These are phyloP conservation scores for Branchinecta sandiegonensis DNA, from an alignment of 2,888 invertebrate species.

Conservation along the genomic window DNA sequence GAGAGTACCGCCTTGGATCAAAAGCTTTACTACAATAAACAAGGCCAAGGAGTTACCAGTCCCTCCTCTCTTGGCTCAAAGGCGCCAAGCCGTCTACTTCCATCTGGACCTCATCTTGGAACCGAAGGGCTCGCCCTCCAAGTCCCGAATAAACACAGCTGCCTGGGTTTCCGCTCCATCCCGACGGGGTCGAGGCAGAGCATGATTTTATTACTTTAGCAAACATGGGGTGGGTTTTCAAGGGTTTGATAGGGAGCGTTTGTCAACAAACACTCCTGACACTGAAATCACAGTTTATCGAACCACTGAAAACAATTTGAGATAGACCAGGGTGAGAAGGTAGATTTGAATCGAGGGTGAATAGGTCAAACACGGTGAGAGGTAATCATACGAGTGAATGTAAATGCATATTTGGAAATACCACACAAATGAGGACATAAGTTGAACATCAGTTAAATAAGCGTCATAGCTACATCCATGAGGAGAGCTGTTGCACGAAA, in stretches of 20 bases:
- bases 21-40: neutral
- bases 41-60: neutral
- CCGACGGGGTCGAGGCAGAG: neutral
- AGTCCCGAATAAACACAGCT: constrained; percentile 11
- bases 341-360: no score
- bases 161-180: neutral
- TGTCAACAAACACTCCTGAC: constrained; percentile 15
- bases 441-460: no score
- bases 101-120: constrained; percentile 14
- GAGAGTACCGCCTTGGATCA: neutral
- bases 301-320: constrained; percentile 2
- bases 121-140: neutral
- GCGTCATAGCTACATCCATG: no score
- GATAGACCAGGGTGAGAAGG: neutral
- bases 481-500: no score
- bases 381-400: no score
- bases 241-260: constrained; percentile 14
- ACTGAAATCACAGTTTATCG: constrained; percentile 6
- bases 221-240: constrained; percentile 14
- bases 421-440: no score
- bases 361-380: no score
- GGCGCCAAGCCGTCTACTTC: constrained; percentile 3
- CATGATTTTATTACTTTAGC: constrained; percentile 12
- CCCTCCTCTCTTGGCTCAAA: neutral
- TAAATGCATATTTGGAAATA: no score